Evolutionary conservation across 2,113 vertebrate genomes (phyloP).

Genomic region (Corythoichthys haematopterus): DNA sequence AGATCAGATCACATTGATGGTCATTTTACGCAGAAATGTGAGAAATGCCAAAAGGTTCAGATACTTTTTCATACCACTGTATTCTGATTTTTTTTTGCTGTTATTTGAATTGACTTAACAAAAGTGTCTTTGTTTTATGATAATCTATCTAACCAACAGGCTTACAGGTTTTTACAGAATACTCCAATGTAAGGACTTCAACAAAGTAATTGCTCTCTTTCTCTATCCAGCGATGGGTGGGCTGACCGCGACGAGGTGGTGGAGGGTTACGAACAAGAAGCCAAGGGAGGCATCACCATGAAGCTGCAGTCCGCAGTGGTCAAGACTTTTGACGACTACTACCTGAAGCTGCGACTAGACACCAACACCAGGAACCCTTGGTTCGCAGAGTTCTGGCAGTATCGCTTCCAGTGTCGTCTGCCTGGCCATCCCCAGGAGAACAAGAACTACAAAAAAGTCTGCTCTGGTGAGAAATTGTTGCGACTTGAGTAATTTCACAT

Average conservation of each 20-base stretch:
- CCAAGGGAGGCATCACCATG: slow-evolving; percentile 95
- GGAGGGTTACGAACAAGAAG: slow-evolving; percentile 92
- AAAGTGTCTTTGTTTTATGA: neutral
- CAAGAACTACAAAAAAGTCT: slow-evolving; percentile 87
- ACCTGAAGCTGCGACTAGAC: slow-evolving; percentile 87
- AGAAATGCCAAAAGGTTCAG: no score
- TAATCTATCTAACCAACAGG: no score
- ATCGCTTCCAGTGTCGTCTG: slow-evolving; percentile 93
- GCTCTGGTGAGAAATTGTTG: slow-evolving; percentile 76
- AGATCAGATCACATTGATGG: no score
- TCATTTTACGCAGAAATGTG: no score
- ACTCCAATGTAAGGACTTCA: neutral
- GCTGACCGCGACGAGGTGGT: slow-evolving; percentile 98
- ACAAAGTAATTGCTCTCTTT: neutral
- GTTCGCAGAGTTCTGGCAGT: slow-evolving; percentile 98
- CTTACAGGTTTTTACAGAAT: neutral
- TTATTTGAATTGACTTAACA: neutral
- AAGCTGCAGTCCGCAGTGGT: slow-evolving; percentile 93
- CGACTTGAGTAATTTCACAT: neutral
- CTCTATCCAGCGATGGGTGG: slow-evolving; percentile 85
- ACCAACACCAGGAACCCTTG: slow-evolving; percentile 92
- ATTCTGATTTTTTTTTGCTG: neutral
- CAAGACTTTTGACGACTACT: slow-evolving; percentile 90
- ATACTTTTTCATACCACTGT: no score
- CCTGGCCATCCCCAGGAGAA: slow-evolving; percentile 87